Evolutionary conservation across 2,113 vertebrate species (phyloP), one percentile per base, ranked within the genome.

Genomic region (Antennarius striatus): DNA sequence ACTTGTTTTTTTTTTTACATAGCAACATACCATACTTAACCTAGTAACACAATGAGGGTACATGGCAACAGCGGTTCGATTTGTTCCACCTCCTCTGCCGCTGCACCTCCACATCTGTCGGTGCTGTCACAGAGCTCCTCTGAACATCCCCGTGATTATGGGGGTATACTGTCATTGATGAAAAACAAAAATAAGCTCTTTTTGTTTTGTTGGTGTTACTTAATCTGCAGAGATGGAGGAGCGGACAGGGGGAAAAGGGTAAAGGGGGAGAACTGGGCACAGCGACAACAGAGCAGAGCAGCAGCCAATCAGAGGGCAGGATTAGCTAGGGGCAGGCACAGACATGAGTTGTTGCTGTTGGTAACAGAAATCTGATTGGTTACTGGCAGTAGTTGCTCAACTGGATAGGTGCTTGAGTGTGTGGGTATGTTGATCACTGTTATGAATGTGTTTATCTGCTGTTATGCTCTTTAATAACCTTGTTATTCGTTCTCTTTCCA

Each of bases 341-440:
- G 90, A 88, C 86, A 89, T 4, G 69, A 67, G 77, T 36, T 90
- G 91, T 93, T 93, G 90, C 91, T 86, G 91, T 83, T 88, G 90
- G 92, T 91, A 93, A 93, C 93, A 93, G 89, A 54, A 71, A 82
- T 88, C 43, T 68, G 84, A 93, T 93, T 93, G 93, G 93, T 17
- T 81, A 65, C 45, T 8, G 14, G 62, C 30, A 74, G 63, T 32
- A 77, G 68, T 90, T 90, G 89, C 80, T 84, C 88, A 87, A 87
- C 71, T 40, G 73, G 78, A 86, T 90, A 85, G 86, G 88, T 83
- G 81, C 88, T 64, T 67, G 58, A 47, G 65, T 67, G 71, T 75
- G 75, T 73, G 84, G 79, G 71, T 88, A 85, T 81, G 89, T 88
- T 88, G 79, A 78, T 74, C 77, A 84, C 62, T 77, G 83, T 75